Percentiles rank a stretch among this genome's conserved stretches.
phyloP scores from a whole-genome alignment of 2,888 invertebrate genomes.

The Tetropium fuscum region DNA sequence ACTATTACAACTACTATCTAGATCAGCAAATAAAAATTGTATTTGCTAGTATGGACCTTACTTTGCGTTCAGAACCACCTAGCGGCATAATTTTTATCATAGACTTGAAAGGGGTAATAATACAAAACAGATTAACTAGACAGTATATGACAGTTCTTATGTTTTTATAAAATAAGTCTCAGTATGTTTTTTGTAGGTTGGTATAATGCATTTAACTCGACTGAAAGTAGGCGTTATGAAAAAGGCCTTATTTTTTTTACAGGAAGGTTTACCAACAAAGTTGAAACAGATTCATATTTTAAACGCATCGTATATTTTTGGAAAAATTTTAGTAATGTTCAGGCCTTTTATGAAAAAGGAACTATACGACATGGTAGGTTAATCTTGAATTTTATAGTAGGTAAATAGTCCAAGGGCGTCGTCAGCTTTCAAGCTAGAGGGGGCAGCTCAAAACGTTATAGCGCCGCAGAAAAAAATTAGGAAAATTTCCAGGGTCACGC shows the following conservation, averaged over 20 bases:
- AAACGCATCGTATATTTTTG: slow-evolving; percentile 62
- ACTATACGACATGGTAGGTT: slow-evolving; percentile 52
- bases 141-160: too few relatives aligned
- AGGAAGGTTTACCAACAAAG: slow-evolving; percentile 62
- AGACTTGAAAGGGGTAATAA: slow-evolving; percentile 50
- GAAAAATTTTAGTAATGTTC: slow-evolving; percentile 59
- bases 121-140: slow-evolving; percentile 4
- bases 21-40: slow-evolving; percentile 46
- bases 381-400: too few relatives aligned
- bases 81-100: slow-evolving; percentile 47
- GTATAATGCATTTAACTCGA: slow-evolving; percentile 55
- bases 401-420: too few relatives aligned
- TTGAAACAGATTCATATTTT: slow-evolving; percentile 64
- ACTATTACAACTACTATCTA: slow-evolving; percentile 50
- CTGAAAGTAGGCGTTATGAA: slow-evolving; percentile 48
- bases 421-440: too few relatives aligned
- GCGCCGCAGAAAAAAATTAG: too few relatives aligned
- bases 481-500: too few relatives aligned
- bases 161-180: background rate
- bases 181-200: slow-evolving; percentile 49
- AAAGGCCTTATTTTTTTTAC: slow-evolving; percentile 52
- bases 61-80: slow-evolving; percentile 44
- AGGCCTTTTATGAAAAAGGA: slow-evolving; percentile 60
- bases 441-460: too few relatives aligned
- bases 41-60: slow-evolving; percentile 43